Percentiles rank a stretch among this genome's conserved stretches.
These are phyloP conservation scores for Engraulis encrasicolus DNA, from an alignment of 2,113 vertebrate species.

Conservation along the genomic window DNA sequence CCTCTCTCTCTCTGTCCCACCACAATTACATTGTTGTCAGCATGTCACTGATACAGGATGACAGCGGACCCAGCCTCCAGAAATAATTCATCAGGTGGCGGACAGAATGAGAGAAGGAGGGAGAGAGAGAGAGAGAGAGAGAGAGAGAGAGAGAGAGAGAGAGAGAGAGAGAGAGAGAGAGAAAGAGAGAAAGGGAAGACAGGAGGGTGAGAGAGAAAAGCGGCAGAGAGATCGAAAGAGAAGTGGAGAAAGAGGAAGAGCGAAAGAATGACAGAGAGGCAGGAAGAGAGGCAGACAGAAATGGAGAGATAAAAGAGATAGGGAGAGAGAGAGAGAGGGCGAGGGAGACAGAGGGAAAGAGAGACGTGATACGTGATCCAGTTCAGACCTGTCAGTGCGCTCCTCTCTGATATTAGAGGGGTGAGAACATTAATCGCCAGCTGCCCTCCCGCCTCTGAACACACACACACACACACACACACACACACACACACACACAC, in stretches of 20 bases:
- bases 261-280: slow-evolving; percentile 8
- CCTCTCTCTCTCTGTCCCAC: slow-evolving; percentile 40
- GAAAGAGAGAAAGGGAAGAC: background rate
- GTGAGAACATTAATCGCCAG: background rate
- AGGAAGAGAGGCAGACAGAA: background rate
- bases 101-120: slow-evolving; percentile 11
- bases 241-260: background rate
- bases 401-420: slow-evolving; percentile 39
- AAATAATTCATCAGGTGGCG: slow-evolving; percentile 66
- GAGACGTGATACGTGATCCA: slow-evolving; percentile 61
- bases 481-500: background rate
- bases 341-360: background rate
- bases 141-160: background rate
- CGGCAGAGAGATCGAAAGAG: background rate
- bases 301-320: background rate
- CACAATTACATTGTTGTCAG: slow-evolving; percentile 67
- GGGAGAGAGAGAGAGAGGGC: background rate
- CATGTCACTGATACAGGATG: slow-evolving; percentile 66
- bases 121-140: background rate
- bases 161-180: background rate
- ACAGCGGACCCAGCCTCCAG: slow-evolving; percentile 67
- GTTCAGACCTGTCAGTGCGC: slow-evolving; percentile 51
- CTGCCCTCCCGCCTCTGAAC: background rate
- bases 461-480: background rate
- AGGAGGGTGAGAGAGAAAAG: background rate